phyloP scores from a whole-genome alignment of 2,797 vertebrate genomes.

The Schizopygopsis malacanthus region DNA sequence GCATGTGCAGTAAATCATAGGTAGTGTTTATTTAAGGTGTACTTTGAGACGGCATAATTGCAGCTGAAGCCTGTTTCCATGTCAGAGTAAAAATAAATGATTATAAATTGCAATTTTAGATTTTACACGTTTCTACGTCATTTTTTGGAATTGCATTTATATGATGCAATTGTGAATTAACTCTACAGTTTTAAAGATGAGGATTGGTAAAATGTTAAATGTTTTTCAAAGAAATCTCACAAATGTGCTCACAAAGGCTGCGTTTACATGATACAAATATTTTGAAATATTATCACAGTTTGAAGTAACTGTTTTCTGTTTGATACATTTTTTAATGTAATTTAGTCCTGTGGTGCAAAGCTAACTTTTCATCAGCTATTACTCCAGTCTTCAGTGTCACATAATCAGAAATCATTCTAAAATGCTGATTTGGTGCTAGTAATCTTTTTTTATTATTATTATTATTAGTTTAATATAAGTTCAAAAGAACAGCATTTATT shows the following conservation, averaged over 20 bases:
- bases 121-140: background rate
- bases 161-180: background rate
- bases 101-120: background rate
- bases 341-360: background rate
- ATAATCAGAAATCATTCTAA: background rate
- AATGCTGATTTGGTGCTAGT: background rate
- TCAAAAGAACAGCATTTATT: background rate
- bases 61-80: background rate
- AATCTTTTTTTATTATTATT: background rate
- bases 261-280: background rate
- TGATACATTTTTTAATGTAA: background rate
- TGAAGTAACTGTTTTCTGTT: background rate
- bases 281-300: background rate
- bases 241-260: background rate
- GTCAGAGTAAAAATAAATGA: background rate
- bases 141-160: background rate
- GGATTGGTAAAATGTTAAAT: background rate
- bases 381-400: background rate
- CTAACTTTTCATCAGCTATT: background rate
- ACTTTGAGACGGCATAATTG: background rate
- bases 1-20: background rate
- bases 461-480: background rate
- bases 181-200: background rate
- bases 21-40: background rate
- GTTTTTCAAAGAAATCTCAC: background rate